phyloP scores from a whole-genome alignment of 2,113 vertebrate genomes.

The human (Homo sapiens) region DNA sequence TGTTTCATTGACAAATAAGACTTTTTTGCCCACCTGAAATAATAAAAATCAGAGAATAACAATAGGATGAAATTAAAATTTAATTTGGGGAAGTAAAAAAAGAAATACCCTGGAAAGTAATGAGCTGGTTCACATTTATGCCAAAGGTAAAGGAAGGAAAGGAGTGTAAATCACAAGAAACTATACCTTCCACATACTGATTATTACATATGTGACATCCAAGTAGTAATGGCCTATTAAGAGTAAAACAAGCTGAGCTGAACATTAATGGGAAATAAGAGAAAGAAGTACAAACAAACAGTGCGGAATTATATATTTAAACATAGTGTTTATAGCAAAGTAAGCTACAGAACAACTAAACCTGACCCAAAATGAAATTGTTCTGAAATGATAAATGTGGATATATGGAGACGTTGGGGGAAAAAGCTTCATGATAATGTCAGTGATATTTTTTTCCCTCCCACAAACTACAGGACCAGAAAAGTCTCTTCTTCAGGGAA shows the following conservation, averaged over 20 bases:
- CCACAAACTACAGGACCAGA: conserved; percentile 6
- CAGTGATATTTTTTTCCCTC: neutral
- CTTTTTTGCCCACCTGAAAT: neutral
- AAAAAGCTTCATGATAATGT: conserved; percentile 40
- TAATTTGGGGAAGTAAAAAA: neutral
- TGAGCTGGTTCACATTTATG: neutral
- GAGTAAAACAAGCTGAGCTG: neutral
- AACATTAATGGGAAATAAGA: neutral
- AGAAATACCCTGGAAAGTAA: neutral
- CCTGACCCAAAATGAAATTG: neutral
- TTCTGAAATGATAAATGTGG: neutral
- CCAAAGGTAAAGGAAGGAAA: neutral
- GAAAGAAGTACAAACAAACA: neutral
- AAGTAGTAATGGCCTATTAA: neutral
- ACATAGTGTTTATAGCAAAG: neutral
- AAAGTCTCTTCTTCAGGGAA: conserved; percentile 58
- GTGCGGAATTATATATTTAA: neutral
- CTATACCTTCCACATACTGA: neutral
- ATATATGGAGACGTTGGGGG: neutral
- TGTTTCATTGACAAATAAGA: neutral
- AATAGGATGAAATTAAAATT: conserved; percentile 14
- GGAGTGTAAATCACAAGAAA: neutral
- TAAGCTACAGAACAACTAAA: neutral
- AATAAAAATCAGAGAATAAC: neutral
- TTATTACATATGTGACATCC: neutral